Percentiles rank a stretch among this genome's conserved stretches.
Conservation (phyloP, 2,888 invertebrate genomes). For the Dichetophora obliterata region DNA sequence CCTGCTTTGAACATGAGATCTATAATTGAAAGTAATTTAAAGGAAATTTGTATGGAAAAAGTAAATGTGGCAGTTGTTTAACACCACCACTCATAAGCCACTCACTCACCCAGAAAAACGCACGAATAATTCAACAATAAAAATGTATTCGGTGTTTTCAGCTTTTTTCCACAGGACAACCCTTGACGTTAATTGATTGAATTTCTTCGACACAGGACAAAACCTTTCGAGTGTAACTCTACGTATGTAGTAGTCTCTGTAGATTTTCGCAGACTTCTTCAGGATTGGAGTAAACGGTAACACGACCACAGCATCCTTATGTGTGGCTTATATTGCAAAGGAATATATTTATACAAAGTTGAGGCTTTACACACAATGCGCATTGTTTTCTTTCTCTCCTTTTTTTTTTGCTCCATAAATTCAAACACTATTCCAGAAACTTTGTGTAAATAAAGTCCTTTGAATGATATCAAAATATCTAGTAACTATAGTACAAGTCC, state of each 20-base stretch:
- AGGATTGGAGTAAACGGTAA: slow-evolving; percentile 52
- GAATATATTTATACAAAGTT: slow-evolving; percentile 69
- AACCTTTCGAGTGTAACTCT: slow-evolving; percentile 44
- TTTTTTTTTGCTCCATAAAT: neutral
- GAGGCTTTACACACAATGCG: slow-evolving; percentile 45
- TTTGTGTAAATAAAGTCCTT: slow-evolving; percentile 69
- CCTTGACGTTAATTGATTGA: slow-evolving; percentile 45
- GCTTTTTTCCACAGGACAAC: slow-evolving; percentile 66
- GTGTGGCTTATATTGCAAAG: slow-evolving; percentile 56
- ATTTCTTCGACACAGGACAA: slow-evolving; percentile 42
- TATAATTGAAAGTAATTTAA: slow-evolving; percentile 33
- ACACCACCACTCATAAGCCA: slow-evolving; percentile 36
- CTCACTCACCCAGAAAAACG: slow-evolving; percentile 48
- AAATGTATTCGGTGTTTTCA: slow-evolving; percentile 68
- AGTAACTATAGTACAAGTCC: slow-evolving; percentile 15
- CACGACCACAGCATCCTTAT: slow-evolving; percentile 47
- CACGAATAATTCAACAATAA: slow-evolving; percentile 52
- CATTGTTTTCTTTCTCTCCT: neutral
- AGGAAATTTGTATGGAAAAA: slow-evolving; percentile 68
- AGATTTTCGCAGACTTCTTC: slow-evolving; percentile 44
- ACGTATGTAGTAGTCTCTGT: slow-evolving; percentile 43
- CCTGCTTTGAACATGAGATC: slow-evolving; percentile 31
- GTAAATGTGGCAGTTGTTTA: slow-evolving; percentile 56
- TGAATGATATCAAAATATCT: slow-evolving; percentile 38
- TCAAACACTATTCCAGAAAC: slow-evolving; percentile 49